Evolutionary conservation across 2,888 invertebrate species (phyloP), one percentile per base, ranked within the genome.

Genomic region (Reticulitermes lucifugus): DNA sequence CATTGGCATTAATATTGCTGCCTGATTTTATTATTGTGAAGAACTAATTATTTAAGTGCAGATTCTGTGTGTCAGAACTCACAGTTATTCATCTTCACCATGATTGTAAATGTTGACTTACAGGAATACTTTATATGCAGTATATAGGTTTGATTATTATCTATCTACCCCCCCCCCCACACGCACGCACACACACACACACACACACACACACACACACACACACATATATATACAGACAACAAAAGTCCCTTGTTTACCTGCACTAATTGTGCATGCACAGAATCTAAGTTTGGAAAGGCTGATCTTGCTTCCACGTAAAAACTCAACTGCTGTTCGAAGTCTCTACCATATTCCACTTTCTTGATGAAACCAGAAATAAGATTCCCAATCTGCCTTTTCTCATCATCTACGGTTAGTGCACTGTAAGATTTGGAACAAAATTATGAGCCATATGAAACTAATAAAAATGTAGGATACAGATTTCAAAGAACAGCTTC

Each of bases 231-330:
- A n/a, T n/a, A n/a, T 4, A 35, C 35, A 35, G 3, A 35, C 2
- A 35, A 35, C 35, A 35, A 60, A 4, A 7, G 6, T 60, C 12
- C 18, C 18, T 51, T 22, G 14, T n/a, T 41, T 90, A 96, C 97
- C 91, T 97, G 97, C 0, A 99, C 96, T 70, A 99, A 92, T 84
- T 97, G 95, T 65, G 95, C 93, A 75, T 98, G 94, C 25, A 98
- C 97, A 2, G 94, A 92, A 90, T 99, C 98, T 70, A 99, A 92
- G 91, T 98, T 98, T 82, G 96, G 95, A 91, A 99, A 98, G 0
- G 96, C 94, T 10, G 96, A 96, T 88, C 99, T 93, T 22, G 97
- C 96, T 90, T 98, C 98, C 0, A 98, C 98, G 90, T 97, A 98
- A 92, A 98, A 99, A 89, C 95, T 95, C 18, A 99, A 92, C 90